Evolutionary conservation across 2,888 invertebrate genomes (phyloP), one percentile per base, ranked within the genome.

Genomic region (Melanophora roralis): DNA sequence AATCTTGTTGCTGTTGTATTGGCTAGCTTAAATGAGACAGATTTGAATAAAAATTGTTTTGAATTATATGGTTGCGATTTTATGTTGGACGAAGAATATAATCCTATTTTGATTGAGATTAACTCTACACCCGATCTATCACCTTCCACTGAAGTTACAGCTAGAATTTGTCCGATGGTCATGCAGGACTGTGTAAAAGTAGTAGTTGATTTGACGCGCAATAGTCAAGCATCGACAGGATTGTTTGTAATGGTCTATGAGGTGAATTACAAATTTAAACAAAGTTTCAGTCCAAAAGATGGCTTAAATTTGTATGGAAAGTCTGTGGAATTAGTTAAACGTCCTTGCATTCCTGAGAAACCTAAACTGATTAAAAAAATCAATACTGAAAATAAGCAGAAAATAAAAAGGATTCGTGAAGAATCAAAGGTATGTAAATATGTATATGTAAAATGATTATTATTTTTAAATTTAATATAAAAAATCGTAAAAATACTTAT

Each of bases 31-130:
- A 94, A 95, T 82, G 92, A 93, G 81, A 92, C 95, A 83, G 92
- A 93, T 40, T 90, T 92, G 19, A 91, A 93, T 78, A 92, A 93
- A 85, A 95, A 95, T 85, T 94, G 95, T 72, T 98, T 97, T 89
- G 97, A 98, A 89, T 88, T 97, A 40, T 97, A 96, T 87, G 98
- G 97, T 6, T 97, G 97, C 65, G 98, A 98, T 90, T 98, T 98
- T 88, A 94, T 98, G 83, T 89, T 98, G 40, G 95, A 95, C 73
- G 94, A 96, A 85, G 94, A 96, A 85, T 95, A 93, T 84, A 92
- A 93, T 80, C 97, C 97, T 0, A 97, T 97, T 94, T 90, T 98
- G 78, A 95, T 98, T 84, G 98, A 98, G 91, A 97, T 98, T 82
- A 98, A 98, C 91, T 95, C 96, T 1, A 94, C 94, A 86, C 97